phyloP scores from a whole-genome alignment of 2,797 vertebrate species.

The Sciurus vulgaris region DNA sequence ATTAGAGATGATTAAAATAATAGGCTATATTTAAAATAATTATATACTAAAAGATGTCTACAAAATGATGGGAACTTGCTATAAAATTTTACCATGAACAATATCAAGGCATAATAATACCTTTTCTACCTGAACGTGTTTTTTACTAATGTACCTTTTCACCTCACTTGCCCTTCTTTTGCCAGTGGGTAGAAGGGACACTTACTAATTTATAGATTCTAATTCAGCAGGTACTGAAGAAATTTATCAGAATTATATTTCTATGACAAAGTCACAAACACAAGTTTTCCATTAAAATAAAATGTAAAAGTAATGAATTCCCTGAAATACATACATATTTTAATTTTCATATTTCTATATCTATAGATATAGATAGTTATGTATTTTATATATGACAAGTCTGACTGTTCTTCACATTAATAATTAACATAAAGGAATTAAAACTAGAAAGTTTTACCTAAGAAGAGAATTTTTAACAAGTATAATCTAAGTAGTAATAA shows the following conservation, averaged over 20 bases:
- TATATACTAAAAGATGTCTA: slow-evolving; percentile 71
- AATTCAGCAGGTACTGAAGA: slow-evolving; percentile 41
- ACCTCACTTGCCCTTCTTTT: slow-evolving; percentile 56
- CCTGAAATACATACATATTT: slow-evolving; percentile 8
- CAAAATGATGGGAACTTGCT: slow-evolving; percentile 75
- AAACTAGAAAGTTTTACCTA: slow-evolving; percentile 31
- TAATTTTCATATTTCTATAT: slow-evolving; percentile 36
- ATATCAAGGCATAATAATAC: slow-evolving; percentile 73
- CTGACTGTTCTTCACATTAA: slow-evolving; percentile 38
- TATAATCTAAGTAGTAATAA: slow-evolving; percentile 42
- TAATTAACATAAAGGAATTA: slow-evolving; percentile 58
- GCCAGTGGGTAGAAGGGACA: neutral
- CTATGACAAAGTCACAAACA: slow-evolving; percentile 58
- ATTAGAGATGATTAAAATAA: slow-evolving; percentile 83
- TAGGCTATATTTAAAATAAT: slow-evolving; percentile 83
- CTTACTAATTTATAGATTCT: slow-evolving; percentile 12
- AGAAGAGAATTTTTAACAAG: slow-evolving; percentile 36
- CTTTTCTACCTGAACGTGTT: slow-evolving; percentile 55
- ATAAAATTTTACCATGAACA: slow-evolving; percentile 74
- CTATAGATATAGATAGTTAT: neutral
- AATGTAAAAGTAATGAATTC: slow-evolving; percentile 49
- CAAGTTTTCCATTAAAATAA: slow-evolving; percentile 70
- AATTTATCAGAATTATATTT: slow-evolving; percentile 53
- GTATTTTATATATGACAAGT: slow-evolving; percentile 54
- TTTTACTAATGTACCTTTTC: slow-evolving; percentile 59